Base-by-base conservation (phyloP, 2,113 vertebrate species). In the Marmota monax region DNA sequence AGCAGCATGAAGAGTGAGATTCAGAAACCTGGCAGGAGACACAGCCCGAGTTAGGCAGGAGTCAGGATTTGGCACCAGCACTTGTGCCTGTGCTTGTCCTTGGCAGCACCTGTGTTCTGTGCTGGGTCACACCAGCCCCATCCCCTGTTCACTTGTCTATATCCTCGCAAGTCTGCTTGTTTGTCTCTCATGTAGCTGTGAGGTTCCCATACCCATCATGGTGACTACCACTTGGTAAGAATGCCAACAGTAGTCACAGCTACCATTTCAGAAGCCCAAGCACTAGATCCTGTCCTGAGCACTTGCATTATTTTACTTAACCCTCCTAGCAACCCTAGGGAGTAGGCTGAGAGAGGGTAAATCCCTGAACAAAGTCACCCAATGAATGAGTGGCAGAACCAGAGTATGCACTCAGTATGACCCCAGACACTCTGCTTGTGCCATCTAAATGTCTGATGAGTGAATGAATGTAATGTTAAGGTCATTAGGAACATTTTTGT, bases 1-100 rank as follows among this genome's bases (percentile, higher is more conserved):
- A 7, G 92, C 98, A 45, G 99, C 98, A 3, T 92, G 97, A 70
- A 98, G 98, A 92, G 99, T n/a, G 42, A 77, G 51, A 99, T 97
- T 95, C 25, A 77, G 74, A 45, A 99, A 99, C 39, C 84, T 97
- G 1, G 95, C 99, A 99, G 95, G 48, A 39, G 73, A 92, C 95
- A 5, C 42, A n/a, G 82, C 42, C 72, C 7, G 45, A 18, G 5
- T 34, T 29, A 79, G 76, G 37, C 25, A 67, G 63, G 10, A 23
- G 63, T 29, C 63, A 67, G 63, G 27, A 18, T 32, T 61, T 53
- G 85, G 32, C n/a, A 56, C 37, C 12, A 1, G 39, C 0, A 0
- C 0, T 20, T 51, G 34, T n/a, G 27, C 48, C 48, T 13, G 29
- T 53, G 6, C 63, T 67, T 45, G 45, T 45, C 45, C 45, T 45